Base-by-base conservation (phyloP, 2,113 vertebrate genomes). In the Apteryx owenii region DNA sequence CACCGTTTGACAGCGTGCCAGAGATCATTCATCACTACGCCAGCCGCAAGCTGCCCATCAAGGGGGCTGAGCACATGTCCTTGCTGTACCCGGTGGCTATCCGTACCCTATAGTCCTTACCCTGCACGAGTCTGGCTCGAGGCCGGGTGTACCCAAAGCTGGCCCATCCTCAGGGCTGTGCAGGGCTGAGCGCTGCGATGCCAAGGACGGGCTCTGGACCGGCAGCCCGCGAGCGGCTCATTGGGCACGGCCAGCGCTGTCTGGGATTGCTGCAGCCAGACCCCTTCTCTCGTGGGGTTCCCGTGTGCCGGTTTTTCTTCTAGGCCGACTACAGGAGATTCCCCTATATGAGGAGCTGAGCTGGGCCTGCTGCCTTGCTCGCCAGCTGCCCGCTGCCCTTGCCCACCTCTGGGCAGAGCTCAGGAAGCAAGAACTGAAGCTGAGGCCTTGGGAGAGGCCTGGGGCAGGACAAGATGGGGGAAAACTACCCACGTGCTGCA, bases 11-110 rank as follows among this genome's bases (percentile, higher is more conserved):
- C 98, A 99, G 99, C 56, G 99, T 99, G 83, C 99, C 99, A 0
- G 99, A 99, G 97, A 99, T 99, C 95, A 99, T 99, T 97, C 98
- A 99, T 84, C 99, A 99, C 98, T 99, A 99, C 50, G 98, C 99
- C 98, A 99, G 99, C 96, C 99, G 99, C 98, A 99, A 99, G 98
- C 98, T 99, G 97, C 99, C 99, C 97, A 99, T 99, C 97, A 99
- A 99, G 98, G 99, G 99, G 36, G 99, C 99, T 0, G 99, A 99
- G 96, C 99, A 99, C 97, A 99, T 99, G 99, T 99, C 99, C 79
- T 97, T 99, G 98, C 99, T 99, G 38, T 99, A 99, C 98, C 99
- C 99, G 0, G 99, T 99, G 96, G 99, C 99, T 88, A 99, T 99
- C 89, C 99, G 99, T 98, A 99, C 99, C 98, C 98, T 99, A 98